phyloP scores from a whole-genome alignment of 1,140 invertebrate species.

The Olivierus martensii region DNA sequence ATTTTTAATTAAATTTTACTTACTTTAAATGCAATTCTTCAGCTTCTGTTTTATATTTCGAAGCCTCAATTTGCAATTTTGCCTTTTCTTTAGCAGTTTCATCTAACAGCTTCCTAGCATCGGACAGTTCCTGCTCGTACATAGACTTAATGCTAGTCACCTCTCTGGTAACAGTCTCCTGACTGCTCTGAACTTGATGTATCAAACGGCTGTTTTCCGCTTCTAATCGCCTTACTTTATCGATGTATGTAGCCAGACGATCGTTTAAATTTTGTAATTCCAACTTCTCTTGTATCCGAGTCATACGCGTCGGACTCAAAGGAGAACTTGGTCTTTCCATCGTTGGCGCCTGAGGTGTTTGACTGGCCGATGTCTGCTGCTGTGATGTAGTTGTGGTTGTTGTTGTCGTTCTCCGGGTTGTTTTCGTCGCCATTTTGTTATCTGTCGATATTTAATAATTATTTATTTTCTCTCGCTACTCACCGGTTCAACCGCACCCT shows the following conservation, averaged over 20 bases:
- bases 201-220: constrained; percentile 72
- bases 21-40: constrained; percentile 72
- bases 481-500: too few relatives aligned
- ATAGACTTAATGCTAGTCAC: constrained; percentile 81
- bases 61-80: constrained; percentile 75
- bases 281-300: constrained; percentile 82
- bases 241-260: constrained; percentile 87
- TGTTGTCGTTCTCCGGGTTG: too few relatives aligned
- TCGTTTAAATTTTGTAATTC: constrained; percentile 90
- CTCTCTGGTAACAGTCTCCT: constrained; percentile 67
- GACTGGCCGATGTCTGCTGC: not conserved
- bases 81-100: constrained; percentile 80
- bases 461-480: too few relatives aligned
- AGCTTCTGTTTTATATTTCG: constrained; percentile 67
- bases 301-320: constrained; percentile 74
- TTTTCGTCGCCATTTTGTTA: too few relatives aligned
- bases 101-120: constrained; percentile 73
- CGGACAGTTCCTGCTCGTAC: constrained; percentile 83
- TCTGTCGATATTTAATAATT: too few relatives aligned
- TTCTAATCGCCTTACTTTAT: constrained; percentile 79
- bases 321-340: constrained; percentile 39
- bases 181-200: constrained; percentile 59
- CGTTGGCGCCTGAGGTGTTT: constrained; percentile 2
- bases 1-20: constrained; percentile 17
- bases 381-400: too few relatives aligned